A percentile compares a stretch with the other conserved stretches of the same genome.
Evolutionary conservation across 2,797 vertebrate genomes (phyloP).

Genomic region (Miichthys miiuy): DNA sequence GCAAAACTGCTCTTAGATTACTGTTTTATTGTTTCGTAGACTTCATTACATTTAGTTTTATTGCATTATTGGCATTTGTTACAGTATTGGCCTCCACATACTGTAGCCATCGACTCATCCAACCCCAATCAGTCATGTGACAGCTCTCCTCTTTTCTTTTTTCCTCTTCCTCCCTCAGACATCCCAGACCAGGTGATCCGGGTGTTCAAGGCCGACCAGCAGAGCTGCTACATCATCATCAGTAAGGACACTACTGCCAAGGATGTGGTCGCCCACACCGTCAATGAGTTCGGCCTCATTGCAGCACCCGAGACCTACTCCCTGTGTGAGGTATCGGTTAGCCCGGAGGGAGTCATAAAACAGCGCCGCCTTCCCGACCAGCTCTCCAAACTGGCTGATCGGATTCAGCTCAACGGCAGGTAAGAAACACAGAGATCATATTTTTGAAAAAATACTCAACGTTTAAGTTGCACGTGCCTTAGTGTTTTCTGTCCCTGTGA

Average conservation of each 20-base stretch:
- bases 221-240: conserved; percentile 98
- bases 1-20: neutral
- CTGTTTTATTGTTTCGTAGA: neutral
- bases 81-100: neutral
- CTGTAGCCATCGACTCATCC: neutral
- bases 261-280: conserved; percentile 92
- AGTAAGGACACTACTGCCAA: conserved; percentile 97
- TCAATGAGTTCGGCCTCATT: conserved; percentile 92
- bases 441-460: neutral
- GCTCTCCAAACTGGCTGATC: conserved; percentile 95
- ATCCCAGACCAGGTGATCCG: conserved; percentile 97
- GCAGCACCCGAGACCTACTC: conserved; percentile 91
- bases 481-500: neutral
- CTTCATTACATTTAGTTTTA: conserved; percentile 12
- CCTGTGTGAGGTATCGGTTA: conserved; percentile 95
- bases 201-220: conserved; percentile 97
- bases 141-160: conserved; percentile 1
- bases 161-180: conserved; percentile 79
- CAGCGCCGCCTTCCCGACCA: conserved; percentile 95
- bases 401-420: conserved; percentile 97
- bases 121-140: neutral
- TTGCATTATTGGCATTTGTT: conserved; percentile 1
- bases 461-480: neutral
- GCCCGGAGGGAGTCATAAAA: conserved; percentile 95
- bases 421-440: conserved; percentile 55